Evolutionary conservation across 2,113 vertebrate species (phyloP), one percentile per base, ranked within the genome.

Genomic region (Todiramphus chloris): DNA sequence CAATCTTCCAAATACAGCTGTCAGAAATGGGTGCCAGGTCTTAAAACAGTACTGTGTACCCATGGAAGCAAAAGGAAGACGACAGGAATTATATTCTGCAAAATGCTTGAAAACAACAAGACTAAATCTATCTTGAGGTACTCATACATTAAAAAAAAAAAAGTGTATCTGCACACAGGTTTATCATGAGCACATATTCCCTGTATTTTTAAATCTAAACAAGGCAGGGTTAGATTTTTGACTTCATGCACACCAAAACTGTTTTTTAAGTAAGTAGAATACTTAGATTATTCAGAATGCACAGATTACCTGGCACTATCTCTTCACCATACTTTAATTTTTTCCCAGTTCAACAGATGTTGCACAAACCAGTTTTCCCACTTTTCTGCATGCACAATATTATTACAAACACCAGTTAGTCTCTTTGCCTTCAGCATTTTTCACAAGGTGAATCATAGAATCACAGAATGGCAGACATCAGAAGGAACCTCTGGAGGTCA

Each of bases 1-100:
- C 87, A 92, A 5, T 53, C 83, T 92, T 94, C 91, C 83, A 90
- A 94, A 63, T 90, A 85, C 97, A 97, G 93, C 94, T 98, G 97
- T 96, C 91, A 96, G 76, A 96, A 86, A 83, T 27, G 27, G 23
- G 11, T 76, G 93, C 94, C 94, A 95, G 59, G 44, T 95, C 62
- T 75, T 87, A 76, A 84, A 96, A 64, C 72, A 92, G 62, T 12
- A 77, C 53, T 73, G 56, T 31, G 28, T n/a, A 58, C 56, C 31
- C 62, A 68, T 37, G 67, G 74, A 95, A 94, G 87, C 80, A 95
- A 89, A 91, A 93, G 62, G 53, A 92, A 87, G 73, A 86, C 30
- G 48, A 81, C 78, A 89, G 48, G 1, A 11, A 44, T 33, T 53
- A 74, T 21, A 28, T 51, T 95, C 90, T 39, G 48, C 16, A 74